A percentile compares a stretch with the other conserved stretches of the same genome.
Conservation (phyloP, 1,140 invertebrate species). For the Semibalanus balanoides region DNA sequence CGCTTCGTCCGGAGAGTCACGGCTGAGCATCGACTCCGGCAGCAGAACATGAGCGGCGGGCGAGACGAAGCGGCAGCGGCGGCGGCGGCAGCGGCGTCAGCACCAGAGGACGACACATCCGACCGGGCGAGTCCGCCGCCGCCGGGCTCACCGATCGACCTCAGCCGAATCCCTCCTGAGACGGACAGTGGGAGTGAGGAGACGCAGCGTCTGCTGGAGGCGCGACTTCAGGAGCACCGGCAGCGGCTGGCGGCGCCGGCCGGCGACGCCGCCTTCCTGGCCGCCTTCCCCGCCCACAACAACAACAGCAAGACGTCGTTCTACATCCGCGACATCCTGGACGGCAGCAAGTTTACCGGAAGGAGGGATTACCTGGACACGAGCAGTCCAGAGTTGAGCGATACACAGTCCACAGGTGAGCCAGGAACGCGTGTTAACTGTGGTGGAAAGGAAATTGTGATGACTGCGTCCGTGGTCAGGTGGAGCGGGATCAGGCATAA, state of each 20-base stretch:
- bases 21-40: no score
- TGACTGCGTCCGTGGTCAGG: no score
- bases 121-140: not conserved
- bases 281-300: not conserved
- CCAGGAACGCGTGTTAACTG: no score
- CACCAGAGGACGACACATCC: not conserved
- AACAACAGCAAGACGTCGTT: constrained; percentile 13
- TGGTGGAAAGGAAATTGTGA: no score
- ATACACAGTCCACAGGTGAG: constrained; percentile 12
- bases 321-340: constrained; percentile 18
- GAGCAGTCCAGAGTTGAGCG: not conserved
- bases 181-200: not conserved
- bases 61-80: not conserved
- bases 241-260: not conserved
- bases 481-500: no score
- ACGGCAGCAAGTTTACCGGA: constrained; percentile 17
- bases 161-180: not conserved
- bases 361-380: constrained; percentile 3
- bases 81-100: no score
- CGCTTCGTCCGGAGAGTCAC: not conserved
- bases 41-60: not conserved
- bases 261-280: not conserved
- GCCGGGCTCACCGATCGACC: not conserved
- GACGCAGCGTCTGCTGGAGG: not conserved
- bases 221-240: not conserved